Conservation (phyloP, 2,113 vertebrate species). For the Rhinopomastus cyanomelas region DNA sequence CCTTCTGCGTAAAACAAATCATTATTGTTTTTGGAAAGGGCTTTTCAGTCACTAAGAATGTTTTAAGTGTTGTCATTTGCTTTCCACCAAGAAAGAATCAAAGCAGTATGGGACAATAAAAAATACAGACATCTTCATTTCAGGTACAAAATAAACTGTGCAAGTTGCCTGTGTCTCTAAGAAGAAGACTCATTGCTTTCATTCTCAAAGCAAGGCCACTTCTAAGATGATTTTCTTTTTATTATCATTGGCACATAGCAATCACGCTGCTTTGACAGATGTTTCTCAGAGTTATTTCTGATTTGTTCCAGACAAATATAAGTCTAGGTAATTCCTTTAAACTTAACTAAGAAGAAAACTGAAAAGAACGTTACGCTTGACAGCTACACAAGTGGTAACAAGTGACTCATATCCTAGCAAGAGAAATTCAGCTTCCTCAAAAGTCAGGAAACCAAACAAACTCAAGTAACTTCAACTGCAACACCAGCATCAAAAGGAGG, state of each 20-base stretch:
- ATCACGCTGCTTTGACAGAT: neutral
- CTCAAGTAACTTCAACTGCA: neutral
- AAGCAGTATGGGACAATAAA: neutral
- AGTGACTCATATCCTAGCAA: neutral
- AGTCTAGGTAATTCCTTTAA: neutral
- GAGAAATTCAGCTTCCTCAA: neutral
- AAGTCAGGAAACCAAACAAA: neutral
- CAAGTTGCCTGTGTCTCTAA: neutral
- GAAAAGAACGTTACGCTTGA: neutral
- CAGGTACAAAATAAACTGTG: neutral
- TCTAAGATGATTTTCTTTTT: neutral
- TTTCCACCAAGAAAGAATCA: neutral
- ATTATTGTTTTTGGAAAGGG: neutral
- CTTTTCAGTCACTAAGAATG: neutral
- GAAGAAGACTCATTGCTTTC: neutral
- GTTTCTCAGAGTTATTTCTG: neutral
- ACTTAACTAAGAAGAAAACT: neutral
- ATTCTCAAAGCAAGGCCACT: neutral
- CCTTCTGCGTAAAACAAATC: neutral
- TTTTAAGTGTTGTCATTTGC: neutral
- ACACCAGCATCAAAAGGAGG: neutral
- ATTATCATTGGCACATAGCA: neutral
- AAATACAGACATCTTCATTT: neutral
- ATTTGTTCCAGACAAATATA: neutral
- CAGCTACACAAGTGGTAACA: neutral